Evolutionary conservation across 2,888 invertebrate species (phyloP).

Genomic region (Spisula solida): DNA sequence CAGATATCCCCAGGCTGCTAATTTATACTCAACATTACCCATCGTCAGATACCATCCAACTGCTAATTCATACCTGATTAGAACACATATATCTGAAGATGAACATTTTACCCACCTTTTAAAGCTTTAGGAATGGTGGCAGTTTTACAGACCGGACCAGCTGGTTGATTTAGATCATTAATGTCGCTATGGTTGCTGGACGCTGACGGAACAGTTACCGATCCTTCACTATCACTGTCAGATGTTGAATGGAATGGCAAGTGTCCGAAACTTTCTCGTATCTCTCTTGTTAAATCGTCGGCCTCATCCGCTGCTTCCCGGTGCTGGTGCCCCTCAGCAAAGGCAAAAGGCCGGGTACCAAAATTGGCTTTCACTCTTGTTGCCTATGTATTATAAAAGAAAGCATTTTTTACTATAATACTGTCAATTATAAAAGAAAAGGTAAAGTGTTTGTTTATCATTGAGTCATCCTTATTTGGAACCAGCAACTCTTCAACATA

Average conservation of each 20-base stretch:
- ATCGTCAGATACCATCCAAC: too few species aligned
- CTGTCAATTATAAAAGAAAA: too few species aligned
- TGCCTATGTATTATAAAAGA: constrained; percentile 75
- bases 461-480: too few species aligned
- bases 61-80: too few species aligned
- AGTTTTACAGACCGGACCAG: constrained; percentile 82
- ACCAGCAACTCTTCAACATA: too few species aligned
- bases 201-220: constrained; percentile 74
- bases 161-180: constrained; percentile 63
- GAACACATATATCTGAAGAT: too few species aligned
- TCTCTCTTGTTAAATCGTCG: constrained; percentile 85
- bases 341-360: constrained; percentile 86
- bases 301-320: constrained; percentile 85
- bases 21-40: too few species aligned
- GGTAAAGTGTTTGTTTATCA: too few species aligned
- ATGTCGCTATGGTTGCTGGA: constrained; percentile 71
- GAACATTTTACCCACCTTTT: constrained; percentile 76
- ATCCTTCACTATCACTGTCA: constrained; percentile 86
- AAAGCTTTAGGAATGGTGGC: constrained; percentile 81
- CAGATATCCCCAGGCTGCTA: too few species aligned
- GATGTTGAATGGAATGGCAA: constrained; percentile 86
- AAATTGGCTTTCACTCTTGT: constrained; percentile 87
- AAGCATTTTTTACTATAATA: too few species aligned
- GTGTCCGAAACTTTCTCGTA: constrained; percentile 85
- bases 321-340: constrained; percentile 86